These are phyloP conservation scores for Stenodera caucasica DNA, from an alignment of 2,888 invertebrate genomes.

Conservation along the genomic window DNA sequence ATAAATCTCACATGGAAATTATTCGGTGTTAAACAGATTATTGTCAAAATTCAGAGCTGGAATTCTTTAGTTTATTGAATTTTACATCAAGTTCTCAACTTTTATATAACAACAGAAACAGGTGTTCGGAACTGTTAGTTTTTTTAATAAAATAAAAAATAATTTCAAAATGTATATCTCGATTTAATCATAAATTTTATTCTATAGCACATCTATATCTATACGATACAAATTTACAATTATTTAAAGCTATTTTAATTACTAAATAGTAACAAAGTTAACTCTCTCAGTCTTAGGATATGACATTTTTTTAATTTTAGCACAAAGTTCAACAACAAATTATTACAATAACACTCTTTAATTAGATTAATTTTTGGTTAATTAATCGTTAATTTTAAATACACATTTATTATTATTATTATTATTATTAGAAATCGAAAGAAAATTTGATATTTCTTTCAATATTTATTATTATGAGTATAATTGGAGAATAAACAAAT, in stretches of 20 bases:
- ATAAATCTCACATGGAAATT: too few relatives aligned
- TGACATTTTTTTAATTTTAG: slow-evolving; percentile 27
- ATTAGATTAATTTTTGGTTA: slow-evolving; percentile 9
- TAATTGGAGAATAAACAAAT: slow-evolving; percentile 2
- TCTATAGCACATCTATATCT: slow-evolving; percentile 15
- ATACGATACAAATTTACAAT: slow-evolving; percentile 18
- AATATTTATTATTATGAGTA: slow-evolving; percentile 19
- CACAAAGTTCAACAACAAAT: slow-evolving; percentile 20
- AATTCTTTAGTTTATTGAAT: background rate
- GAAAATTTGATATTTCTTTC: slow-evolving; percentile 18
- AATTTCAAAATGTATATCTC: slow-evolving; percentile 14
- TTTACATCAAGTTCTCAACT: too few relatives aligned
- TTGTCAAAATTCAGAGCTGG: too few relatives aligned
- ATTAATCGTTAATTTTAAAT: slow-evolving; percentile 13
- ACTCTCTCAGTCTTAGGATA: slow-evolving; percentile 38
- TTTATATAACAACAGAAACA: too few relatives aligned
- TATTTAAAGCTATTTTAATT: slow-evolving; percentile 23
- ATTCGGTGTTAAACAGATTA: too few relatives aligned
- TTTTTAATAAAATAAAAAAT: background rate
- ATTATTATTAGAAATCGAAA: slow-evolving; percentile 20
- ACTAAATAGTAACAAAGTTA: slow-evolving; percentile 27
- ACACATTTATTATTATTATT: background rate
- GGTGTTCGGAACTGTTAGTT: background rate
- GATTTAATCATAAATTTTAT: slow-evolving; percentile 14
- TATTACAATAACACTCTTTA: slow-evolving; percentile 6